Percentiles rank a stretch among this genome's conserved stretches.
These are phyloP conservation scores for Thymelicus lineola DNA, from an alignment of 2,888 invertebrate genomes.

Conservation along the genomic window DNA sequence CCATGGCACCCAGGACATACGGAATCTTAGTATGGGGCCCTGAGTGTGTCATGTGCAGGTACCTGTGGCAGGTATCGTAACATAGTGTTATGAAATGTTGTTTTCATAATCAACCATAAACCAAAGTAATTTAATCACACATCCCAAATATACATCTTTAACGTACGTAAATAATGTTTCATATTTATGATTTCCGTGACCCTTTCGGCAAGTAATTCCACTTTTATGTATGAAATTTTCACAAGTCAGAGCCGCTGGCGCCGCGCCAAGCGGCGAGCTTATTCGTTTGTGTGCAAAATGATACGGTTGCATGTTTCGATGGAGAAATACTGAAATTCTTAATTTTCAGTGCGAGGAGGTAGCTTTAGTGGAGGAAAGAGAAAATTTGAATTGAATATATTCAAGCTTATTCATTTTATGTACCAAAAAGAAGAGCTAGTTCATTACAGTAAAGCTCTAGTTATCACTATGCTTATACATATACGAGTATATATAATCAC, in stretches of 20 bases:
- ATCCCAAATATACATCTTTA: neutral
- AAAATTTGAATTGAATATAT: neutral
- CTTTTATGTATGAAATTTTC: conserved; percentile 17
- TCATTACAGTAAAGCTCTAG: too few species aligned
- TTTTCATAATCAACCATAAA: too few species aligned
- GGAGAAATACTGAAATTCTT: conserved; percentile 7
- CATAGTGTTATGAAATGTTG: too few species aligned
- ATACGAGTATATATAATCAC: too few species aligned
- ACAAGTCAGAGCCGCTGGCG: conserved; percentile 14
- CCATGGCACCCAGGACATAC: too few species aligned
- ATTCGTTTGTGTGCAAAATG: conserved; percentile 17
- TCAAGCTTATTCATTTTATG: too few species aligned
- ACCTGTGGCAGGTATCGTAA: too few species aligned
- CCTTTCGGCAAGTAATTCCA: neutral
- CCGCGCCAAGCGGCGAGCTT: conserved; percentile 8
- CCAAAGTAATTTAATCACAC: neutral
- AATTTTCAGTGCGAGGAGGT: conserved; percentile 7
- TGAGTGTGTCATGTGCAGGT: too few species aligned
- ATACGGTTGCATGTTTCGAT: conserved; percentile 15
- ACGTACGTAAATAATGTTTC: neutral
- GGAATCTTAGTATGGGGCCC: too few species aligned
- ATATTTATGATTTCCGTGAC: conserved; percentile 2
- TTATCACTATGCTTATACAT: too few species aligned
- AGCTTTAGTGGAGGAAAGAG: neutral
- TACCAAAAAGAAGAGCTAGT: too few species aligned